Conservation (phyloP, 2,888 invertebrate genomes). For the Nomada lathburiana region DNA sequence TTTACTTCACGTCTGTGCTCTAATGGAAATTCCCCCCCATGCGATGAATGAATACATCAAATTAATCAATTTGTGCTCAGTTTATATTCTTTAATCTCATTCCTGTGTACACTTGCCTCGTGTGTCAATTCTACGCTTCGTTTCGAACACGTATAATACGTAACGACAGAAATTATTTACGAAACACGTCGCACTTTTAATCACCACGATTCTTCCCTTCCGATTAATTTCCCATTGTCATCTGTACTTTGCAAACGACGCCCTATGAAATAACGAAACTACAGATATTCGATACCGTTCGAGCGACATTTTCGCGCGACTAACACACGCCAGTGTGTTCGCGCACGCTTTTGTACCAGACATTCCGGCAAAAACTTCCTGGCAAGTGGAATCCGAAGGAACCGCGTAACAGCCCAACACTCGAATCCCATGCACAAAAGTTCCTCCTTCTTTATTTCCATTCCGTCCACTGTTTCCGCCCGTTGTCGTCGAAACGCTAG, state of each 20-base stretch:
- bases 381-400: neutral
- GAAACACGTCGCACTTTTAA: neutral
- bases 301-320: neutral
- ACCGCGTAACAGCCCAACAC: neutral
- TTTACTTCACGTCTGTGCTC: too few relatives aligned
- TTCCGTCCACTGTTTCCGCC: neutral
- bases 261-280: neutral
- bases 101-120: too few relatives aligned
- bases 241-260: too few relatives aligned
- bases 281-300: constrained; percentile 6
- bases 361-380: neutral
- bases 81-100: too few relatives aligned
- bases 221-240: too few relatives aligned
- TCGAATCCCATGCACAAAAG: neutral
- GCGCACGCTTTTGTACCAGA: too few relatives aligned
- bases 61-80: too few relatives aligned
- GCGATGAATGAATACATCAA: too few relatives aligned
- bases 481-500: neutral
- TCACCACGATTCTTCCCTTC: neutral
- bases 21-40: too few relatives aligned
- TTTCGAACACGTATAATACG: too few relatives aligned
- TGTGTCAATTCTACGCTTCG: too few relatives aligned
- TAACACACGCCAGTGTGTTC: neutral
- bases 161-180: too few relatives aligned
- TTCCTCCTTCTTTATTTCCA: neutral